Base-by-base conservation (phyloP, 2,113 vertebrate species). In the Equus quagga region DNA sequence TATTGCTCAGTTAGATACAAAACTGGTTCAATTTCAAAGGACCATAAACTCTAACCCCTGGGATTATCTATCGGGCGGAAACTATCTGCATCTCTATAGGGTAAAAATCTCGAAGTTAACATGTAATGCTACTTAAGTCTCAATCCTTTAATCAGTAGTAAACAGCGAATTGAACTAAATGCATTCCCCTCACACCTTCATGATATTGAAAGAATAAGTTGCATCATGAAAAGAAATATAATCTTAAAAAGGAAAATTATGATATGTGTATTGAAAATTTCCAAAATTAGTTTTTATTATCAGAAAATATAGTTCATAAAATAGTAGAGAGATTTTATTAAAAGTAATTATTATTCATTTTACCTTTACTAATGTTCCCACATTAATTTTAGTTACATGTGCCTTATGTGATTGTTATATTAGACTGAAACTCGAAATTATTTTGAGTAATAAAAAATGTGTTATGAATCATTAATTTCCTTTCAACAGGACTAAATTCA, bases 381-480 rank as follows among this genome's bases (percentile, higher is more conserved):
- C 26, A 33, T 69, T 54, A 73, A 73, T 49, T 33, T 79, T 26
- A 92, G 17, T 85, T 69, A 60, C n/a, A 94, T 60, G 0, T 1
- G 6, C 64, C 1, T 78, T 83, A 73, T n/a, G 18, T 56, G 31
- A 93, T 49, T 88, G 1, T 75, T 70, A 64, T 31, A 19, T n/a
- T 31, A 60, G 21, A 62, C 12, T 65, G 26, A 94, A 96, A 51
- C 26, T 76, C 88, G 36, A 94, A 33, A 72, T 56, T 91, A 56
- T 91, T 95, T 93, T 93, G 28, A 69, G 56, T 69, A 31, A 69
- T 12, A 93, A 81, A 80, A 89, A 83, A 49, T 36, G 6, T 79
- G 51, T 73, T 86, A 80, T 46, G 9, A 79, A 81, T 58, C 14
- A 88, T 90, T 86, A 54, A n/a, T 89, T 93, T 89, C 28, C 78